These are phyloP conservation scores for Mareca strepera DNA, from an alignment of 2,797 vertebrate species.

Conservation along the genomic window DNA sequence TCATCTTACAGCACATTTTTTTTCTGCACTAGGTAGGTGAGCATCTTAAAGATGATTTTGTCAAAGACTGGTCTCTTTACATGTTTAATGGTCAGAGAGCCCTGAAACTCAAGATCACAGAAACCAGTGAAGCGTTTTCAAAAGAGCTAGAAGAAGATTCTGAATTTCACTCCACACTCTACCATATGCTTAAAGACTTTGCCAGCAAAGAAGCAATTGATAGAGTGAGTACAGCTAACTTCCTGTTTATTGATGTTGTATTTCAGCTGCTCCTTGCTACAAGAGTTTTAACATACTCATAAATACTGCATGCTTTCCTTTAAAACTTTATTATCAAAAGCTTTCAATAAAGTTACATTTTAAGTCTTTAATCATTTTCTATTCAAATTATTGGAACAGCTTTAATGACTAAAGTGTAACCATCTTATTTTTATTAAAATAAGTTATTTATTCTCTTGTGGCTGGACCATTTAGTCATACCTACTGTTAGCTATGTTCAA, in stretches of 20 bases:
- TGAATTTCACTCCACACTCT: slow-evolving; percentile 91
- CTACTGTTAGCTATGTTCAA: not conserved
- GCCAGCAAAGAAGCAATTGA: slow-evolving; percentile 74
- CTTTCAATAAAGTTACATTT: slow-evolving; percentile 33
- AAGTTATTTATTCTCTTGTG: not conserved
- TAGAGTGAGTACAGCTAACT: slow-evolving; percentile 45
- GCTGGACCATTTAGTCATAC: not conserved
- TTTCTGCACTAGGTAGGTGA: slow-evolving; percentile 81
- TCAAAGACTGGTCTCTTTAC: slow-evolving; percentile 80
- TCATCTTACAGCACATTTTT: not conserved
- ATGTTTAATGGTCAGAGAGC: slow-evolving; percentile 83
- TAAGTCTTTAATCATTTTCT: not conserved
- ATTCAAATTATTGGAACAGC: not conserved
- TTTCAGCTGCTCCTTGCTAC: slow-evolving; percentile 84
- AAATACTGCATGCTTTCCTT: not conserved
- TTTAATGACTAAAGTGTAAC: not conserved
- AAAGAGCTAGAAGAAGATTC: slow-evolving; percentile 77
- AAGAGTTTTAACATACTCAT: slow-evolving; percentile 82
- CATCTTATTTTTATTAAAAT: not conserved
- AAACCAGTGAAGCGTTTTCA: slow-evolving; percentile 82
- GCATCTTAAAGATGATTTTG: slow-evolving; percentile 37
- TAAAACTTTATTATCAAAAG: slow-evolving; percentile 50
- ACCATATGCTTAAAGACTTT: slow-evolving; percentile 86
- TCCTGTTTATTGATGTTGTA: slow-evolving; percentile 78
- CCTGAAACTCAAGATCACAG: slow-evolving; percentile 81